Evolutionary conservation across 1,140 invertebrate species (phyloP), one percentile per base, ranked within the genome.

Genomic region (Aphaenogaster ashmeadi): DNA sequence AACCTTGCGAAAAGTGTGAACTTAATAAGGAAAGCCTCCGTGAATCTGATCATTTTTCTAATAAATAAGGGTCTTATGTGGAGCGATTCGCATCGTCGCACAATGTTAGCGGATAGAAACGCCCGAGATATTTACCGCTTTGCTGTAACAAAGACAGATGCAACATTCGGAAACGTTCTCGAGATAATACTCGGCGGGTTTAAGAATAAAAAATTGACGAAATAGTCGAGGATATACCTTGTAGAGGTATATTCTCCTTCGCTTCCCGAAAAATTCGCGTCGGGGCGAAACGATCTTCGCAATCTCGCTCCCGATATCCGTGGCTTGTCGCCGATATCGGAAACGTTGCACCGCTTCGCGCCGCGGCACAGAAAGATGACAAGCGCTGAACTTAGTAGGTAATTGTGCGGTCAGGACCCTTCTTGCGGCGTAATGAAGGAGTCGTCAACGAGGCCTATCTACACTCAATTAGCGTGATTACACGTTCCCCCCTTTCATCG

Each of bases 1-100:
- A 93, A 94, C 94, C 95, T 95, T 94, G 88, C 93, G 93, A 95
- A 95, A 95, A 95, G 95, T 95, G 94, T 94, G 90, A 95, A 95
- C 94, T 95, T 95, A 95, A 95, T 95, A 95, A 95, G 94, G 94
- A 95, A 95, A 95, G 94, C 94, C 94, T 93, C 87, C 56, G 90
- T 89, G 89, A 92, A 92, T 89, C 90, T 81, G 92, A 94, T 92
- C 94, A 94, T 94, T 87, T 62, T 74, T 88, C 44, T 50, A 75
- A 72, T 81, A 74, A 72, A 60, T 64, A 41, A 69, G 71, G 41
- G 38, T 77, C 66, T 72, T 56, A 71, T 60, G 47, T 44, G 62
- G 38, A 84, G 13, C 33, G 36, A 71, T 38, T 54, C 44, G 6
- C 38, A 21, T 52, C 78, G 13, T 9, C 41, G 27, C 27, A 15